Percentiles rank a stretch among this genome's conserved stretches.
Conservation (phyloP, 2,113 vertebrate genomes). For the Tyto alba region DNA sequence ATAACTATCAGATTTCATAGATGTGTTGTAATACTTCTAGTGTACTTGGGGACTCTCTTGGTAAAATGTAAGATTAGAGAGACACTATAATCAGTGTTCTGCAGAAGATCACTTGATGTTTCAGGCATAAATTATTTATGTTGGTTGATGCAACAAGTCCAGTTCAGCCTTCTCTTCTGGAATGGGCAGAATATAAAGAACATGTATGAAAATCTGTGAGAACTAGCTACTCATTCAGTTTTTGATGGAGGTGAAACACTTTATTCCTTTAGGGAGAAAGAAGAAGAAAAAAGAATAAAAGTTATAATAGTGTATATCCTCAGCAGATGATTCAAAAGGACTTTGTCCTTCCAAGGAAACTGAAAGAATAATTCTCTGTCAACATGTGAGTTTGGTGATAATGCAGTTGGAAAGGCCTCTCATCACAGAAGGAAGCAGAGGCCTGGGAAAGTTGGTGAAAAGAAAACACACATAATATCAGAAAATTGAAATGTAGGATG, state of each 20-base stretch:
- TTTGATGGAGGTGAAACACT: constrained; percentile 20
- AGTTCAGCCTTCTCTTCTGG: neutral
- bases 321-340: constrained; percentile 1
- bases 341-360: constrained; percentile 16
- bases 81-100: neutral
- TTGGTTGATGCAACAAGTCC: neutral
- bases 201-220: neutral
- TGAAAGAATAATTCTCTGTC: constrained; percentile 51
- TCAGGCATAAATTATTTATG: neutral
- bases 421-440: constrained; percentile 21
- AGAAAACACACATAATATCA: neutral
- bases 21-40: neutral
- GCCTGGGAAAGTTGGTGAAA: constrained; percentile 1
- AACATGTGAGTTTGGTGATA: constrained; percentile 33
- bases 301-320: constrained; percentile 44
- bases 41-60: neutral
- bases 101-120: neutral
- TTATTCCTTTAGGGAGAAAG: constrained; percentile 55
- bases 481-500: neutral
- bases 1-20: neutral
- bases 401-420: neutral
- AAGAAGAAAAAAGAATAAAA: constrained; percentile 46
- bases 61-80: neutral
- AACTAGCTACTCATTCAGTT: constrained; percentile 13
- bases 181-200: neutral